Conservation (phyloP, 2,888 invertebrate genomes). For the Mythimna ferrago region DNA sequence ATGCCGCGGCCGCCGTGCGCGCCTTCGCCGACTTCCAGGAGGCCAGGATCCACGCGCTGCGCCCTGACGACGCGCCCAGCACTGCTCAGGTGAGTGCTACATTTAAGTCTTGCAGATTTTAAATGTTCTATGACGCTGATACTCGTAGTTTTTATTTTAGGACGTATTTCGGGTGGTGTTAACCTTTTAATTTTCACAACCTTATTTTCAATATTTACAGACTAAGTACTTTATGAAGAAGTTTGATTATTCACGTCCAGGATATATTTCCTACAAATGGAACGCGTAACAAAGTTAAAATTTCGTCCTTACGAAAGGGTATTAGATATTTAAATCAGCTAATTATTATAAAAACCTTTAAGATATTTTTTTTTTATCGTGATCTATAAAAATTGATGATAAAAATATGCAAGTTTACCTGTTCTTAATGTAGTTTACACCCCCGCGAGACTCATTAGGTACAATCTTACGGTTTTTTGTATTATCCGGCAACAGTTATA, state of each 20-base stretch:
- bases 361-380: too few relatives aligned
- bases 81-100: conserved; percentile 92
- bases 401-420: too few relatives aligned
- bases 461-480: too few relatives aligned
- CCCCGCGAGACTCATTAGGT: too few relatives aligned
- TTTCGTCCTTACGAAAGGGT: not conserved
- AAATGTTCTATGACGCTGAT: not conserved
- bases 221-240: too few relatives aligned
- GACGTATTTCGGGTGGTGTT: conserved; percentile 10
- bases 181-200: not conserved
- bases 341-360: not conserved
- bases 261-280: too few relatives aligned
- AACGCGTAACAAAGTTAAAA: not conserved
- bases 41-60: conserved; percentile 93
- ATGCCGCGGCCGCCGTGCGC: conserved; percentile 94
- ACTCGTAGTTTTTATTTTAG: not conserved
- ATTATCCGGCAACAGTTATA: too few relatives aligned
- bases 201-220: too few relatives aligned
- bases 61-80: conserved; percentile 93
- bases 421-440: too few relatives aligned
- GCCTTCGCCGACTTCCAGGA: conserved; percentile 95
- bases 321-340: not conserved
- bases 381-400: too few relatives aligned
- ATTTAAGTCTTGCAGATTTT: conserved; percentile 5
- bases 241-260: too few relatives aligned